Evolutionary conservation across 1,140 invertebrate genomes (phyloP).

Genomic region (Drosophila nannoptera): DNA sequence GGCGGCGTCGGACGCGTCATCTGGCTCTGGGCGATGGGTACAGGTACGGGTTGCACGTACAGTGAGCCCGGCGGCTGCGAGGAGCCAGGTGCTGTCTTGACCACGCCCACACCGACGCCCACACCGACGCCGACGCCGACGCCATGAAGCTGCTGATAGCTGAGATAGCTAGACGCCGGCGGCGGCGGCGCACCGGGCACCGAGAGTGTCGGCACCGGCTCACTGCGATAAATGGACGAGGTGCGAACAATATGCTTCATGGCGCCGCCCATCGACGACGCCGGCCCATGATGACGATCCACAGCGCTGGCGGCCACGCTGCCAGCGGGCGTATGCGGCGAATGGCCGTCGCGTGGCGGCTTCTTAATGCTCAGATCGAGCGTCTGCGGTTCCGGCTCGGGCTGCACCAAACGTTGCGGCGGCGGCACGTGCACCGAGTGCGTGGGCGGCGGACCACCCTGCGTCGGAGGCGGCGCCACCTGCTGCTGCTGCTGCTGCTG

Average conservation of each 20-base stretch:
- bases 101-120: conserved; percentile 50
- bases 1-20: conserved; percentile 50
- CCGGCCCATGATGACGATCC: conserved; percentile 78
- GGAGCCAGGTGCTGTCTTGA: conserved; percentile 54
- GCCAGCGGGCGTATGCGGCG: conserved; percentile 79
- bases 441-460: conserved; percentile 7
- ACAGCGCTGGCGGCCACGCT: neutral
- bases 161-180: conserved; percentile 56
- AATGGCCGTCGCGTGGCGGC: conserved; percentile 81
- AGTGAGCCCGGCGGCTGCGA: conserved; percentile 74
- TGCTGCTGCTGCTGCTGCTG: conserved; percentile 25
- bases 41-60: conserved; percentile 79
- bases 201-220: conserved; percentile 27
- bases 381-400: conserved; percentile 83
- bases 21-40: conserved; percentile 59
- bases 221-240: conserved; percentile 61
- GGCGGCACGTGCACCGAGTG: conserved; percentile 11
- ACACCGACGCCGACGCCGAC: conserved; percentile 58
- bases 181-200: conserved; percentile 38
- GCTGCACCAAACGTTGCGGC: conserved; percentile 53
- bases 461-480: conserved; percentile 25
- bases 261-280: conserved; percentile 46
- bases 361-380: conserved; percentile 91
- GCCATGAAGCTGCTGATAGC: conserved; percentile 59
- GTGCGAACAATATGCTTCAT: conserved; percentile 69